phyloP scores from a whole-genome alignment of 2,888 invertebrate species.

The Neuroscelio doddi region DNA sequence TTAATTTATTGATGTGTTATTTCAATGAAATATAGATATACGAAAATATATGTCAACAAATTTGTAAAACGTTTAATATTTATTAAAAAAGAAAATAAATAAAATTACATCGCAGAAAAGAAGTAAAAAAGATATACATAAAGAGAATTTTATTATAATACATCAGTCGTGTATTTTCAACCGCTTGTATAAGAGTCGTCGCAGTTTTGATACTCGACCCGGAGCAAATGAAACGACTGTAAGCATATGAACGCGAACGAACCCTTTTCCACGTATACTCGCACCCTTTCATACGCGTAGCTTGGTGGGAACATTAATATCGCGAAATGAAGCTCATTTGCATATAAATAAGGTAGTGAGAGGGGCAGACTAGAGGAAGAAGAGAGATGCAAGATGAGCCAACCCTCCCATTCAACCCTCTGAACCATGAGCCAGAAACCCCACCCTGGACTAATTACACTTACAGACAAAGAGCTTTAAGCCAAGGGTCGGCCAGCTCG shows the following conservation, averaged over 20 bases:
- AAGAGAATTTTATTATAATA: constrained; percentile 26
- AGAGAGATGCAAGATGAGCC: constrained; percentile 61
- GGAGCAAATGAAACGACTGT: constrained; percentile 58
- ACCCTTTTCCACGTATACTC: constrained; percentile 67
- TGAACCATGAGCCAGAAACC: constrained; percentile 55
- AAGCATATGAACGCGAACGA: constrained; percentile 65
- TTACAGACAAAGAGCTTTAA: constrained; percentile 70
- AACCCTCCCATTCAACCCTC: constrained; percentile 52
- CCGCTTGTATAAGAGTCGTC: constrained; percentile 12
- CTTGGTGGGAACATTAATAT: constrained; percentile 82
- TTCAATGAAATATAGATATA: too few relatives aligned
- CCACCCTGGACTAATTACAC: constrained; percentile 71
- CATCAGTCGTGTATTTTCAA: constrained; percentile 4
- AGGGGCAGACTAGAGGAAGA: constrained; percentile 47
- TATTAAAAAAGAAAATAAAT: too few relatives aligned
- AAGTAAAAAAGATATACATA: too few relatives aligned
- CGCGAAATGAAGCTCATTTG: constrained; percentile 92
- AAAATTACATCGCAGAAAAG: too few relatives aligned
- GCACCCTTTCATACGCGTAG: constrained; percentile 54
- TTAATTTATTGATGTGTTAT: too few relatives aligned
- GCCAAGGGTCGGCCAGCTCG: constrained; percentile 60
- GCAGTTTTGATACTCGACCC: constrained; percentile 46
- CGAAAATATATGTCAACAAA: too few relatives aligned
- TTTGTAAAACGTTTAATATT: too few relatives aligned
- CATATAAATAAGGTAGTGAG: constrained; percentile 85